Base-by-base conservation (phyloP, 35 echinoderm and acorn worm genomes). In the Holothuria glaberrima region DNA sequence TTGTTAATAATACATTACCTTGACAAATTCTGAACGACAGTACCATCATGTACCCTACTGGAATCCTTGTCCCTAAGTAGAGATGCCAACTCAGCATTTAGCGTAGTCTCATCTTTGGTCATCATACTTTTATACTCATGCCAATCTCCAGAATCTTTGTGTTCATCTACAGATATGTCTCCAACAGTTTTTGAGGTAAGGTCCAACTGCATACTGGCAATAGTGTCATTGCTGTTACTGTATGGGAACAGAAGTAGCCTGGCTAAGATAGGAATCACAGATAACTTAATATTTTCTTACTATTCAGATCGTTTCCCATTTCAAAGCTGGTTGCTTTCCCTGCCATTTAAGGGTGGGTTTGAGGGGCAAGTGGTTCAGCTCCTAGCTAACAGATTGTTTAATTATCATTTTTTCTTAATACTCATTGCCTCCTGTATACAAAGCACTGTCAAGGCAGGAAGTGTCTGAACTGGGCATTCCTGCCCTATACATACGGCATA, bases 81-180 rank as follows among this genome's bases (percentile, higher is more conserved):
- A 27, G 79, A 82, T 28, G 48, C 79, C 21, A 82, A 26, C 30
- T 82, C 79, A 12, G 44, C 79, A 29, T 18, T 58, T 25, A 82
- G 79, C 4, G 79, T 82, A 6, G 79, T 82, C 79, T 82, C 79
- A 50, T 82, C 79, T 82, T 48, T 56, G 13, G 79, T 82, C 46
- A 36, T 18, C 48, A 58, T 30, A 33, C 36, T 59, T 9, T 82
- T 18, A 33, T 26, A 4, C 36, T 41, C 79, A 2, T 27, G 16
- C 21, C 19, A 12, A 29, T 60, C 48, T 18, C 24, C 2, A 48
- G 22, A 50, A 22, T 82, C 79, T 28, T 82, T 22, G 13, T 27
- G 5, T 56, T 82, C 25, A 36, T 56, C 18, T 12, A 25, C 7
- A 3, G 36, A 48, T 22, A 48, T 24, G 50, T 32, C 44, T 9